Evolutionary conservation across 2,113 vertebrate genomes (phyloP), one percentile per base, ranked within the genome.

Genomic region (Damaliscus lunatus): DNA sequence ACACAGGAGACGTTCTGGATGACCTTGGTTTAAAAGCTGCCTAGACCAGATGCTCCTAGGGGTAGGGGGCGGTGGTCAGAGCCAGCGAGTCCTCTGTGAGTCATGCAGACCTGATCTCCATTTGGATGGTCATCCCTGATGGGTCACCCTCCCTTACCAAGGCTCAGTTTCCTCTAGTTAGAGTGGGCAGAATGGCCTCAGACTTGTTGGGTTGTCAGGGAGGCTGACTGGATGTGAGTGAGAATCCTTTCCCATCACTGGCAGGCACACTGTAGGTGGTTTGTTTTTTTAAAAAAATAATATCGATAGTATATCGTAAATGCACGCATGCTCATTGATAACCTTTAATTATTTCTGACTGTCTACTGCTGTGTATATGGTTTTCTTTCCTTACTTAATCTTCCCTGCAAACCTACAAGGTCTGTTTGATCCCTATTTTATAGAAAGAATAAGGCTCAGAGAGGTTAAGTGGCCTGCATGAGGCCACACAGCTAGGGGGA

Each of bases 251-350:
- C 46, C 60, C 6, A 3, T 60, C 29, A 3, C 9, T 16, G 15
- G 14, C 9, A 11, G 59, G 53, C 53, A 81, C 62, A 29, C 12
- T 55, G 77, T 71, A 89, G 86, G 78, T 27, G 12, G 3, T 62
- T n/a, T 19, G 0, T 13, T 25, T 25, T 74, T 13, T 5, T 10
- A 3, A 6, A 3, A 6, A 0, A 71, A 53, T 36, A 53, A 6
- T 6, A 0, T 40, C 1, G 2, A 14, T 1, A 11, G 3, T 36
- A 36, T 31, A 3, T 6, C 2, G 1, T 23, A 60, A 36, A 62
- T 29, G n/a, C 9, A 77, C 14, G 6, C 40, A 14, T 27, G 36
- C 71, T 43, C 71, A 43, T 13, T 77, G 36, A 43, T 77, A 40
- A 77, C 23, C 36, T 27, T 27, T 40, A 7, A 14, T 48, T 59